Evolutionary conservation across 2,113 vertebrate genomes (phyloP).

Genomic region (Psittacus erithacus): DNA sequence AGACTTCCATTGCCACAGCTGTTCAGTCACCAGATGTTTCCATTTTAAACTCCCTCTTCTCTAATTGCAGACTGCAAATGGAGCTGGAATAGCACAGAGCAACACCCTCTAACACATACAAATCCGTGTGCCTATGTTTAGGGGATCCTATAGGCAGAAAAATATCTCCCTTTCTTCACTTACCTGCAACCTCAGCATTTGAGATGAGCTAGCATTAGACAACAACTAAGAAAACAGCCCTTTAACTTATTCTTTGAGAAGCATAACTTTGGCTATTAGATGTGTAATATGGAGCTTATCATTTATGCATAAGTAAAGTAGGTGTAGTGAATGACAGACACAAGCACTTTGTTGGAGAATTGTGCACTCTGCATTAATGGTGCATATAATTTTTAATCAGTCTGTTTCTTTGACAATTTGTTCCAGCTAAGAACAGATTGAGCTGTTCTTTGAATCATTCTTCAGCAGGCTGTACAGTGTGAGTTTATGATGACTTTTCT

Average conservation of each 20-base stretch:
- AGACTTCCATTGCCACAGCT: neutral
- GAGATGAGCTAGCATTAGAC: neutral
- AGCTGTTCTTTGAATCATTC: conserved; percentile 66
- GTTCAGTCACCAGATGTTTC: neutral
- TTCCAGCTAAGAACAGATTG: conserved; percentile 71
- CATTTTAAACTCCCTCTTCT: neutral
- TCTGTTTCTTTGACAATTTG: conserved; percentile 61
- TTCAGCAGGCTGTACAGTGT: conserved; percentile 38
- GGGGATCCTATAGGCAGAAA: neutral
- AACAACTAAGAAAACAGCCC: neutral
- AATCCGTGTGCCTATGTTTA: neutral
- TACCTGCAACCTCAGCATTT: neutral
- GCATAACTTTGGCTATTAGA: neutral
- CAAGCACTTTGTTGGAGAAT: neutral
- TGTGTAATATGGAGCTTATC: neutral
- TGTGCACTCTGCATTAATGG: conserved; percentile 29
- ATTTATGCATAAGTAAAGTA: neutral
- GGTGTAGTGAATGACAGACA: neutral
- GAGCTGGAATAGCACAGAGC: neutral
- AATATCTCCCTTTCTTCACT: neutral
- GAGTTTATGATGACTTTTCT: conserved; percentile 36
- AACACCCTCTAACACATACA: neutral
- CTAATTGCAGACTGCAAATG: neutral
- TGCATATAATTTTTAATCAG: conserved; percentile 45
- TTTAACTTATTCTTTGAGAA: neutral